These are phyloP conservation scores for Myioborus miniatus DNA, from an alignment of 2,797 vertebrate species.

Conservation along the genomic window DNA sequence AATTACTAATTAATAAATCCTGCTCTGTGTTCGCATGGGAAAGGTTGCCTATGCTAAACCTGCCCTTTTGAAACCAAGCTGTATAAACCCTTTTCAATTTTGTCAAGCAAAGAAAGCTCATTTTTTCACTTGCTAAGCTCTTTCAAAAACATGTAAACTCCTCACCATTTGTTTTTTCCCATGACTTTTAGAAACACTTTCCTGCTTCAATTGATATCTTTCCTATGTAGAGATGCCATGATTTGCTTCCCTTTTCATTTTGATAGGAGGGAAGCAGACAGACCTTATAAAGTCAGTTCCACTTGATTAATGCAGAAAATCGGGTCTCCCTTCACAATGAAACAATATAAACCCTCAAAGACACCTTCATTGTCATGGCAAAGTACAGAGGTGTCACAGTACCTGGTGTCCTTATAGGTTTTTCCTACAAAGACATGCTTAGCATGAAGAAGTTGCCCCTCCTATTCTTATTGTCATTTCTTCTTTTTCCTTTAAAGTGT, in stretches of 20 bases:
- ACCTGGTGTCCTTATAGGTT: neutral
- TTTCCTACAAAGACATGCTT: neutral
- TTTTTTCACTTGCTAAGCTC: neutral
- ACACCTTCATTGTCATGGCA: neutral
- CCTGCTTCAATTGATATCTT: neutral
- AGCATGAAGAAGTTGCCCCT: neutral
- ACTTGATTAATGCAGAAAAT: neutral
- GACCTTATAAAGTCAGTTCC: neutral
- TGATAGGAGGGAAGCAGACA: neutral
- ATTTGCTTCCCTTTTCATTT: neutral
- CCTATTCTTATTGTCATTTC: neutral
- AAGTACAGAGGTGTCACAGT: neutral
- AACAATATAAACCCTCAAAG: neutral
- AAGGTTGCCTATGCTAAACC: neutral
- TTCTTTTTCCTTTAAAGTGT: neutral
- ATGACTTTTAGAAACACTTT: slow-evolving; percentile 36
- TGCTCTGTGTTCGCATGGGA: slow-evolving; percentile 3
- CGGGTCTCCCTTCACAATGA: neutral
- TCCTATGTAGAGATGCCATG: neutral
- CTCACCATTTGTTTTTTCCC: slow-evolving; percentile 6
- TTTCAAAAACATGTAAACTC: slow-evolving; percentile 21
- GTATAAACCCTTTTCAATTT: slow-evolving; percentile 32
- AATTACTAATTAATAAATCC: slow-evolving; percentile 54
- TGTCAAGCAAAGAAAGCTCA: neutral
- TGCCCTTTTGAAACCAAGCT: slow-evolving; percentile 4